Base-by-base conservation (phyloP, 2,888 invertebrate species). In the Drosophila tanythrix region DNA sequence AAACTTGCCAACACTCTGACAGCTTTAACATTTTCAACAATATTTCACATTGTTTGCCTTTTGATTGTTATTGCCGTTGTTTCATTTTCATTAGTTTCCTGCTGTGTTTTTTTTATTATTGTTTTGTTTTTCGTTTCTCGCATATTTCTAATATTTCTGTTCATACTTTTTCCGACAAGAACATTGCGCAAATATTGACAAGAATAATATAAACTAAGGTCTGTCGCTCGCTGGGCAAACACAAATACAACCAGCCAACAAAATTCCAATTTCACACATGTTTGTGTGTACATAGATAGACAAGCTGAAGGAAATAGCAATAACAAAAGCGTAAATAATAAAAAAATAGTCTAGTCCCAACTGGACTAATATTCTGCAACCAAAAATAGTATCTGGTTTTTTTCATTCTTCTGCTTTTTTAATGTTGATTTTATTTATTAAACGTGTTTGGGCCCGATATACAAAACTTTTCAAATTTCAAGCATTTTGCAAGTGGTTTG, bases 181-280 rank as follows among this genome's bases (percentile, higher is more conserved):
- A 53, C 65, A 57, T 66, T 71, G 77, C 61, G 70, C 74, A 73
- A 85, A 83, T 84, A 88, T 82, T 88, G 81, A 74, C 76, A 58
- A 57, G 57, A 67, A 61, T 53, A 68, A 61, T 70, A 71, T 60
- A 65, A 75, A 71, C 78, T 71, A 69, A 63, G 64, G 70, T 64
- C 78, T 73, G 57, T 73, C 67, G 58, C 55, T 63, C 64, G 58
- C 75, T 70, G 57, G 58, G 62, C 74, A 78, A 78, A 70, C 29
- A 65, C 62, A 63, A 62, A 65, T 36, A 70, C 18, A 52, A 46
- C 35, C 18, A 43, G 59, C 53, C 51, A 55, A 43, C 48, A 67
- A 58, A 66, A 66, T 64, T 27, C 48, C 31, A 35, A 38, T 62
- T 38, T 36, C 36, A 31, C 56, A 70, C 33, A 57, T 25, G 25